A percentile compares a stretch with the other conserved stretches of the same genome.
These are phyloP conservation scores for Ptychobarbus kaznakovi DNA, from an alignment of 2,797 vertebrate genomes.

Conservation along the genomic window DNA sequence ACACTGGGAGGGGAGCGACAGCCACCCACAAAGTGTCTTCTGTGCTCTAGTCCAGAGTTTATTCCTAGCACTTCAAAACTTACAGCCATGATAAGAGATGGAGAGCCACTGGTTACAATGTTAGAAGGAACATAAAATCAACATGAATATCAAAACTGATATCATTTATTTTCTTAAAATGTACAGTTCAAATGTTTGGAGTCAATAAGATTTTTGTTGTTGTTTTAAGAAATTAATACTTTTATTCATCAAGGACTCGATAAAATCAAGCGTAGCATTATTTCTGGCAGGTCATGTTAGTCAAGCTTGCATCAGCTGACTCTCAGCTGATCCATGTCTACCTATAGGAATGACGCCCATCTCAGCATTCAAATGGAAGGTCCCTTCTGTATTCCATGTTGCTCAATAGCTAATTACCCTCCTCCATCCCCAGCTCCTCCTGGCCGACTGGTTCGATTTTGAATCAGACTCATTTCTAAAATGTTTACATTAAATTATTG, in stretches of 20 bases:
- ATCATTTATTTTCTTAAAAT: not conserved
- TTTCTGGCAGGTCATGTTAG: not conserved
- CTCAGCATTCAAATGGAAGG: not conserved
- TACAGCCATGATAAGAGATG: not conserved
- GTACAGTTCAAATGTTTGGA: not conserved
- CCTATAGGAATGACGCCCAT: not conserved
- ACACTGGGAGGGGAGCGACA: conserved; percentile 17
- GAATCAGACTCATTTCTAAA: not conserved
- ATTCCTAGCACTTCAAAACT: not conserved
- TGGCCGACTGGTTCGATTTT: not conserved
- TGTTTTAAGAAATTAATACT: not conserved
- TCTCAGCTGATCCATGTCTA: not conserved
- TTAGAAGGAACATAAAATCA: not conserved
- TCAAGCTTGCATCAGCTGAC: not conserved
- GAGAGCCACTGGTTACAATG: not conserved
- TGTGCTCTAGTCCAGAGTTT: not conserved
- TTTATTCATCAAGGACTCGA: not conserved
- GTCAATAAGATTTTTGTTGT: not conserved
- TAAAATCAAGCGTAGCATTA: not conserved
- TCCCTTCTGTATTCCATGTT: not conserved
- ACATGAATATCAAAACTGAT: not conserved
- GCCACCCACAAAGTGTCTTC: not conserved
- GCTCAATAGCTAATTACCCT: not conserved
- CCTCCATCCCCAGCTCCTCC: not conserved
- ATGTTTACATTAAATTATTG: not conserved